Conservation (phyloP, 2,113 vertebrate species). For the Chrysochloris asiatica region DNA sequence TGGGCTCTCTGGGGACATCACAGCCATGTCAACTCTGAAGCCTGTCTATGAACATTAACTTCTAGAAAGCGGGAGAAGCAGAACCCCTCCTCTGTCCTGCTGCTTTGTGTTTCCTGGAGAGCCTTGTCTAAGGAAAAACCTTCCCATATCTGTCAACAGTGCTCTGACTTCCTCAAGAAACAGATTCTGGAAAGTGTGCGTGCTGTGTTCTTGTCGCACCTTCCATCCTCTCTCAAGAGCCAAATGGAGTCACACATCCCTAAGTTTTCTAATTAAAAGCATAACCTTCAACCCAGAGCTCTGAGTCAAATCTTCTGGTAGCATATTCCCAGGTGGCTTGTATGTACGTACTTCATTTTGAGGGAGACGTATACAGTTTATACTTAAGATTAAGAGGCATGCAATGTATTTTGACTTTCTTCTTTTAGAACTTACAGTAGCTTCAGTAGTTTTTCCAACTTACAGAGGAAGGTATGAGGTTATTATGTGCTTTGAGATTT, state of each 20-base stretch:
- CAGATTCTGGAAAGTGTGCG: not conserved
- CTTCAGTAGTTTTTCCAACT: not conserved
- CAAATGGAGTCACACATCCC: not conserved
- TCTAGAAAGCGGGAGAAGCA: not conserved
- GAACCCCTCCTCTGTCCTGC: not conserved
- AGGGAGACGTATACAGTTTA: not conserved
- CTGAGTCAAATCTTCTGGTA: not conserved
- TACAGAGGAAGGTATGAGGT: not conserved
- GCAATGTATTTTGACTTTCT: not conserved
- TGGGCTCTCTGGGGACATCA: not conserved
- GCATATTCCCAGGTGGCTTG: not conserved
- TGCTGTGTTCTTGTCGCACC: not conserved
- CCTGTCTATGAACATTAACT: not conserved
- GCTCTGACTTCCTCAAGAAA: not conserved
- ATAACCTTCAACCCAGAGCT: not conserved
- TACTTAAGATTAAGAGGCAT: not conserved
- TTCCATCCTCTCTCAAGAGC: not conserved
- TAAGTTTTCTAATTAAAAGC: not conserved
- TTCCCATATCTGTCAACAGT: not conserved
- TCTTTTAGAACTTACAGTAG: constrained; percentile 16
- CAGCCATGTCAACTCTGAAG: not conserved
- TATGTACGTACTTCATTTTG: not conserved
- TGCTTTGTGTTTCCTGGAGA: not conserved
- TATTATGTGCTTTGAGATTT: not conserved
- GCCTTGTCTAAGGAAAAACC: not conserved